phyloP scores from a whole-genome alignment of 2,888 invertebrate genomes.

The Crocallis elinguaria region DNA sequence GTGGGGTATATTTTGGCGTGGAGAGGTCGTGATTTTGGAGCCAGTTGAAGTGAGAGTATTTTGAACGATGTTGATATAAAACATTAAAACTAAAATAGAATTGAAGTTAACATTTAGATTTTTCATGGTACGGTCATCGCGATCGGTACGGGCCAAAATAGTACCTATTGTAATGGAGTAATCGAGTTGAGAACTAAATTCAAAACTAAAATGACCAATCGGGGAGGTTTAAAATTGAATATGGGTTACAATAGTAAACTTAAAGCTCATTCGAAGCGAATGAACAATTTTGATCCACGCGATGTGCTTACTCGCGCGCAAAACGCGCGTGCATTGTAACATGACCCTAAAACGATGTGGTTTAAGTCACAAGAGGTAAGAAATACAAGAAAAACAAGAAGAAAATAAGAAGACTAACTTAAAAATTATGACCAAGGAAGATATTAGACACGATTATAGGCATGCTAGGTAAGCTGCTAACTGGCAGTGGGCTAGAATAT shows the following conservation, averaged over 20 bases:
- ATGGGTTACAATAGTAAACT: conserved; percentile 33
- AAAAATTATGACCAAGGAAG: no score
- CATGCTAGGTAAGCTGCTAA: no score
- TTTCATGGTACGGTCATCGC: no score
- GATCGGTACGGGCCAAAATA: no score
- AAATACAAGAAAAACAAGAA: not conserved
- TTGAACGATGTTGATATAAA: not conserved
- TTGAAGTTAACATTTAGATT: no score
- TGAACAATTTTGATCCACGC: conserved; percentile 73
- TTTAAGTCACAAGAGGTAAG: conserved; percentile 35
- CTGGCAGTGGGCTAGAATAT: no score
- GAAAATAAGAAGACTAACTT: no score
- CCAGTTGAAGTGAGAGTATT: not conserved
- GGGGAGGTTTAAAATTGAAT: conserved; percentile 26
- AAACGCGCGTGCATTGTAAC: conserved; percentile 69
- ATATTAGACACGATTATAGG: no score
- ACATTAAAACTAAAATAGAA: no score
- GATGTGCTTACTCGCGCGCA: conserved; percentile 62
- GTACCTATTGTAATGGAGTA: no score
- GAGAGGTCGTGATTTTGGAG: not conserved
- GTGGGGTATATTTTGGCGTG: conserved; percentile 2
- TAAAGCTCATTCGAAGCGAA: conserved; percentile 56
- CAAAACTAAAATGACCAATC: conserved; percentile 10
- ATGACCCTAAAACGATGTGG: conserved; percentile 47
- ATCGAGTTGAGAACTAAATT: not conserved